These are phyloP conservation scores for Panagrolaimus sp. DNA, from an alignment of 1,140 invertebrate genomes.

Conservation along the genomic window DNA sequence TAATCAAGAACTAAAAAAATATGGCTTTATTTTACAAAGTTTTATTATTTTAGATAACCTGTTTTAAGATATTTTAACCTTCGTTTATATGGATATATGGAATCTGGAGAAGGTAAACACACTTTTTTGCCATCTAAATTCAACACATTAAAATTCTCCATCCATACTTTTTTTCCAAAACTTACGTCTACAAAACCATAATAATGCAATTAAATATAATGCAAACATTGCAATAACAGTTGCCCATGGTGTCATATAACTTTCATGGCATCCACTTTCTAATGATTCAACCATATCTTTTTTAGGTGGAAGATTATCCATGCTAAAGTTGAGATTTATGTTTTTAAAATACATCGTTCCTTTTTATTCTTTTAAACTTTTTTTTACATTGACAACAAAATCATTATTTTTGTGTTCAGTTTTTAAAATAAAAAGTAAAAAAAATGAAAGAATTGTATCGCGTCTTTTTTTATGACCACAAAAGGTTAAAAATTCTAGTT, in stretches of 20 bases:
- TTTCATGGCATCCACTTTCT: not conserved
- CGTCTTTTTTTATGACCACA: no score
- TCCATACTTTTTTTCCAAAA: constrained; percentile 4
- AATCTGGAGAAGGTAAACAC: constrained; percentile 49
- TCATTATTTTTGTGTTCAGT: no score
- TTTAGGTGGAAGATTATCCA: no score
- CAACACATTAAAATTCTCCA: not conserved
- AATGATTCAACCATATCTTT: no score
- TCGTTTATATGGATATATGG: constrained; percentile 48
- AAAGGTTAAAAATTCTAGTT: no score
- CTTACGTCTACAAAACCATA: constrained; percentile 47
- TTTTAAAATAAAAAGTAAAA: no score
- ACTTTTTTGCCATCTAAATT: constrained; percentile 51
- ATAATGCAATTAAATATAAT: constrained; percentile 33
- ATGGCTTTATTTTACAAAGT: not conserved
- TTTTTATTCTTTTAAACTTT: no score
- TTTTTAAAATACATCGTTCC: no score
- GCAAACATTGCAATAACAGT: constrained; percentile 36
- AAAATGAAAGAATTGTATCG: no score
- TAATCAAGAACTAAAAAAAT: constrained; percentile 9
- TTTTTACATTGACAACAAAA: no score
- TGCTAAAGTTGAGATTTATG: no score
- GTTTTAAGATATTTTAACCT: constrained; percentile 42
- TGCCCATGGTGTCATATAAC: constrained; percentile 38
- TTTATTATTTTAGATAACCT: no score